A percentile compares a stretch with the other conserved stretches of the same genome.
Conservation (phyloP, 2,888 invertebrate species). For the Megalurothrips usitatus region DNA sequence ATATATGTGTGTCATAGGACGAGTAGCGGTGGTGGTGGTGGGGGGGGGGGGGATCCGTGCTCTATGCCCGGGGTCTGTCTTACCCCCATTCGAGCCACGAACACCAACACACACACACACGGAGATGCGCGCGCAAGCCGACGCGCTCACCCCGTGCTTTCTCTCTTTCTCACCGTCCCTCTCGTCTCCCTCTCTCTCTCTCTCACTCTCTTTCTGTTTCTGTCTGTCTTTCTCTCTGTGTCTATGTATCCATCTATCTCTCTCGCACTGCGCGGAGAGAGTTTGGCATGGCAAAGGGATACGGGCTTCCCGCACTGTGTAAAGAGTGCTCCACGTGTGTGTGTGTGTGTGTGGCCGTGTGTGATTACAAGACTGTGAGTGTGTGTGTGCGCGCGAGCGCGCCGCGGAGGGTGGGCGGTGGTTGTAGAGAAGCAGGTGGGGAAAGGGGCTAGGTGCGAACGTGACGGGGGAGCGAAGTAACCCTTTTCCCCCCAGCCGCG, state of each 20-base stretch:
- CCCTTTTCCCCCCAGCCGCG: background rate
- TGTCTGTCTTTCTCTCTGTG: too few species aligned
- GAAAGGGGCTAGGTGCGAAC: background rate
- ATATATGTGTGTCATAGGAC: too few species aligned
- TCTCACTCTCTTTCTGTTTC: too few species aligned
- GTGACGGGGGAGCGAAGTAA: slow-evolving; percentile 2
- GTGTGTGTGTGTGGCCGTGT: background rate
- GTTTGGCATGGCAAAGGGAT: background rate
- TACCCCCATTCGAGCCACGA: too few species aligned
- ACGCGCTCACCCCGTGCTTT: background rate
- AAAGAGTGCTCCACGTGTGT: background rate
- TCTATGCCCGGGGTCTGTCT: too few species aligned
- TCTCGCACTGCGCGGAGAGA: too few species aligned
- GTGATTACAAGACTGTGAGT: background rate
- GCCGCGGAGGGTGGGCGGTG: too few species aligned
- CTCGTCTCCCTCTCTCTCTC: too few species aligned
- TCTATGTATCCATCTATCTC: too few species aligned
- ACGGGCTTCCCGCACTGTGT: background rate
- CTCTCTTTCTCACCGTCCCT: too few species aligned
- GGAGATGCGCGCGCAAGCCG: background rate
- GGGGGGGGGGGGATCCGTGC: too few species aligned
- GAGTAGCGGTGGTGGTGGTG: too few species aligned
- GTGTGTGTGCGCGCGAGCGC: background rate
- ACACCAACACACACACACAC: background rate
- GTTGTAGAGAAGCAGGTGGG: background rate